Conservation (phyloP, 2,888 invertebrate species). For the Frankliniella fusca region DNA sequence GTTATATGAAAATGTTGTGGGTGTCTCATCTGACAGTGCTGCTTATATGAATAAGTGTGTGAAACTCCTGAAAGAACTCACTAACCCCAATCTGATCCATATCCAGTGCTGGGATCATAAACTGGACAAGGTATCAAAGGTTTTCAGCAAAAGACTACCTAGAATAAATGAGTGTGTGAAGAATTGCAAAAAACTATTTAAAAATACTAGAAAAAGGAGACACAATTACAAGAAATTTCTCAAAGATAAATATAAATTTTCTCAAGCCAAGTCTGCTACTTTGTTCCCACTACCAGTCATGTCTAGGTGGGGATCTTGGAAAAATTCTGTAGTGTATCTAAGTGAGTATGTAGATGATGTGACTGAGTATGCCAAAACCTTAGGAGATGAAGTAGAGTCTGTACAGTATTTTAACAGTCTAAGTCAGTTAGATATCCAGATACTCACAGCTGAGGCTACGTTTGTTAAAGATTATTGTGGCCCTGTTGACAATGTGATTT, state of each 20-base stretch:
- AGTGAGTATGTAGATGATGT: background rate
- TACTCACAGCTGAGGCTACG: background rate
- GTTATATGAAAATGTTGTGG: no score
- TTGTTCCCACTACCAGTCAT: background rate
- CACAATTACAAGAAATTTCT: background rate
- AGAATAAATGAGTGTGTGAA: background rate
- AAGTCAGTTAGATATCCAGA: background rate
- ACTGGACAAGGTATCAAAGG: background rate
- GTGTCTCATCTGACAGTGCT: no score
- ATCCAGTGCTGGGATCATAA: slow-evolving; percentile 7
- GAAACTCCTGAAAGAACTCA: background rate
- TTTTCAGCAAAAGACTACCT: background rate
- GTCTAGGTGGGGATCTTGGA: background rate
- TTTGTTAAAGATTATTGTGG: background rate
- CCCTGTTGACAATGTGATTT: background rate
- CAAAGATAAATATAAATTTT: background rate
- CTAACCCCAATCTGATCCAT: background rate
- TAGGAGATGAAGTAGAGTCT: background rate
- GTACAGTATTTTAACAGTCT: background rate
- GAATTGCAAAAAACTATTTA: background rate
- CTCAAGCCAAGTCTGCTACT: background rate
- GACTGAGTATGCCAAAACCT: background rate
- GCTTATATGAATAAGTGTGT: no score
- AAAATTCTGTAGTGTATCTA: background rate
- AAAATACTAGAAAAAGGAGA: background rate